These are phyloP conservation scores for Cantharis lateralis DNA, from an alignment of 2,888 invertebrate species.

Conservation along the genomic window DNA sequence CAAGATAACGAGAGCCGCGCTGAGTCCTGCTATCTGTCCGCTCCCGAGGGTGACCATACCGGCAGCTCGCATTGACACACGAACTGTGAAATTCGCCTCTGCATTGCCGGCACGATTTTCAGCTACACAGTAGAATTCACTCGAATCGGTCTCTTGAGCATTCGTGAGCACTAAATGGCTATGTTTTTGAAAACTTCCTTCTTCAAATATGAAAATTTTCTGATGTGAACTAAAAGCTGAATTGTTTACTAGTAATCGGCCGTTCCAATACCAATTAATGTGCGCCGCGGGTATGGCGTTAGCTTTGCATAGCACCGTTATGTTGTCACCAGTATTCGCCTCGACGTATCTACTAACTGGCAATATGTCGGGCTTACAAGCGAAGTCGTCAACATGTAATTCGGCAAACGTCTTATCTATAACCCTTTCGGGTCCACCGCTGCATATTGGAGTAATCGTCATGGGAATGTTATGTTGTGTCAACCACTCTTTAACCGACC, in stretches of 20 bases:
- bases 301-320: conserved; percentile 80
- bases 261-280: conserved; percentile 88
- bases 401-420: conserved; percentile 77
- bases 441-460: conserved; percentile 78
- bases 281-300: conserved; percentile 80
- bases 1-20: conserved; percentile 79
- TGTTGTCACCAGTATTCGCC: conserved; percentile 81
- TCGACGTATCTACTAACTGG: conserved; percentile 77
- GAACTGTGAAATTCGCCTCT: conserved; percentile 87
- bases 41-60: conserved; percentile 82
- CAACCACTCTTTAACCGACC: conserved; percentile 82
- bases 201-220: conserved; percentile 75
- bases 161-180: conserved; percentile 79
- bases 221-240: conserved; percentile 80
- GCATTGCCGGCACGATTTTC: conserved; percentile 88
- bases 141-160: conserved; percentile 81
- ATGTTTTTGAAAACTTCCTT: conserved; percentile 75
- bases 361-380: conserved; percentile 81
- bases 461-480: conserved; percentile 76
- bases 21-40: conserved; percentile 84
- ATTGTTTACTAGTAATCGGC: conserved; percentile 75
- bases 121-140: conserved; percentile 87
- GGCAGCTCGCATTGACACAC: conserved; percentile 76
- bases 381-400: conserved; percentile 79
- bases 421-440: conserved; percentile 71